phyloP scores from a whole-genome alignment of 2,888 invertebrate genomes.

The Pachymerium ferrugineum region DNA sequence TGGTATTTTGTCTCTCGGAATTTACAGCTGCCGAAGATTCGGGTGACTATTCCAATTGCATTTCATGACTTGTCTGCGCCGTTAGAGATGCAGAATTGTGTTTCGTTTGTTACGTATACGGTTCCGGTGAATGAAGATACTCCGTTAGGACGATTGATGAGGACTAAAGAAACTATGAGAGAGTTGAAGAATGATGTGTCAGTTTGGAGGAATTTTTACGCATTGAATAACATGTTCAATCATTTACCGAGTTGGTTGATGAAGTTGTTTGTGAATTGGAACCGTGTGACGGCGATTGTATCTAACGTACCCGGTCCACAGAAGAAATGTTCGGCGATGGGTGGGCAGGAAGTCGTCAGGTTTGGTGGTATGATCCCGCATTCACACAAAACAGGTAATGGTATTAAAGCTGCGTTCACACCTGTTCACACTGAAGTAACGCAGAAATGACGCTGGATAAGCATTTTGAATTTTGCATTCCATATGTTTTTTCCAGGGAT shows the following conservation, averaged over 20 bases:
- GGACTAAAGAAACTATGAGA: not conserved
- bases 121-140: not conserved
- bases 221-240: not conserved
- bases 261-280: not conserved
- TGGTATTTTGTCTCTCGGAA: not conserved
- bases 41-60: not conserved
- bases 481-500: not conserved
- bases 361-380: not conserved
- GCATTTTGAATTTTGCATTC: not conserved
- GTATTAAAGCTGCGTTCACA: too few species aligned
- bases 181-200: not conserved
- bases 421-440: too few species aligned
- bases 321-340: not conserved
- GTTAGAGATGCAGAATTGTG: not conserved
- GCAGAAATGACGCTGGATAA: not conserved
- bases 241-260: not conserved
- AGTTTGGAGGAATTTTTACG: not conserved
- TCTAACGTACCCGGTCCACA: not conserved
- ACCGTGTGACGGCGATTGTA: not conserved
- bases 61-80: not conserved
- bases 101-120: not conserved
- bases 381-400: not conserved
- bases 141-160: not conserved
- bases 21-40: not conserved
- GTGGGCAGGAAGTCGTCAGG: not conserved